These are phyloP conservation scores for Phainopepla nitens DNA, from an alignment of 2,113 vertebrate species.

Conservation along the genomic window DNA sequence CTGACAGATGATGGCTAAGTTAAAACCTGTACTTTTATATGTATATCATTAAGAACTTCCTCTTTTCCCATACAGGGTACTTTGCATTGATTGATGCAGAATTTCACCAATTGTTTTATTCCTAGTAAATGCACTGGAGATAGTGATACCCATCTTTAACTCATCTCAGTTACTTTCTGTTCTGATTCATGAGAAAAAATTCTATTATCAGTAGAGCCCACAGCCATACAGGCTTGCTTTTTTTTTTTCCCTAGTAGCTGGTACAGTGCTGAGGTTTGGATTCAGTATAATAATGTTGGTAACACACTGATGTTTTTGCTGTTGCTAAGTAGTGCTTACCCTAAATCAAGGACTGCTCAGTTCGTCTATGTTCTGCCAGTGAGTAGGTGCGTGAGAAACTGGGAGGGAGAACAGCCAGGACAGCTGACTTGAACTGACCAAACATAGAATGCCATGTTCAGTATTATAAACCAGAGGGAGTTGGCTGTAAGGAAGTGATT, in stretches of 20 bases:
- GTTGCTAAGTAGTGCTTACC: neutral
- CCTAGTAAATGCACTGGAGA: neutral
- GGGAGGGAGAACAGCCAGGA: neutral
- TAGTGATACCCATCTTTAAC: neutral
- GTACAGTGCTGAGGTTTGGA: neutral
- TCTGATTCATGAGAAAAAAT: neutral
- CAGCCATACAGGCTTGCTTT: neutral
- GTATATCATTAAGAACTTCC: neutral
- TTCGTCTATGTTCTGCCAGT: neutral
- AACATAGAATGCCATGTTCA: neutral
- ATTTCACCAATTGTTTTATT: neutral
- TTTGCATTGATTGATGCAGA: neutral
- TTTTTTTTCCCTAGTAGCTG: neutral
- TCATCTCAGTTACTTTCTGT: neutral
- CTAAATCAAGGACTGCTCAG: neutral
- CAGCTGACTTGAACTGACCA: neutral
- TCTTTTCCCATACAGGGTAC: neutral
- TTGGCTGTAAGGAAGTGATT: neutral
- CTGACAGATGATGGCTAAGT: neutral
- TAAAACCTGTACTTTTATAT: neutral
- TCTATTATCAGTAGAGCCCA: neutral
- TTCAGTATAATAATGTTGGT: neutral
- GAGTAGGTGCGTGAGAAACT: neutral
- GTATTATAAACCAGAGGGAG: neutral
- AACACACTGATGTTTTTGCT: neutral